phyloP scores from a whole-genome alignment of 2,888 invertebrate species.

The Acanthopleura granulata region DNA sequence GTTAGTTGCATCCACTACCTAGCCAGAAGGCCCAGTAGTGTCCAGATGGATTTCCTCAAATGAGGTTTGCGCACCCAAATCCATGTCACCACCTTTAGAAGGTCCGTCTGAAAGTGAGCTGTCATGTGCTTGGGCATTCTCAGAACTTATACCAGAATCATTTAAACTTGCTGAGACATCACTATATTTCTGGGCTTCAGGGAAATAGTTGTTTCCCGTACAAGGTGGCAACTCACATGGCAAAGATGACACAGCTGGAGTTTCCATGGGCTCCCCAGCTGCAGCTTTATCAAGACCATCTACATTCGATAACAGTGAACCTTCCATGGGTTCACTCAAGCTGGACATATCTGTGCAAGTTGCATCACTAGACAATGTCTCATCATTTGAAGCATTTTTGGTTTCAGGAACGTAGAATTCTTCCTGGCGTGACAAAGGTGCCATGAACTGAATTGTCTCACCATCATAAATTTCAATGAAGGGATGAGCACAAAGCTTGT shows the following conservation, averaged over 20 bases:
- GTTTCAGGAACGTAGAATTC: slow-evolving; percentile 71
- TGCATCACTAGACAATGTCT: neutral
- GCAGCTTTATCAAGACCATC: neutral
- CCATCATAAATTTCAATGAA: slow-evolving; percentile 70
- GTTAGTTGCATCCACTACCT: no score
- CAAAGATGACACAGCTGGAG: neutral
- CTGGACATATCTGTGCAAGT: neutral
- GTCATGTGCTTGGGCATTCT: neutral
- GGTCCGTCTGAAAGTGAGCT: neutral
- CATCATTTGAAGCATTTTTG: slow-evolving; percentile 30
- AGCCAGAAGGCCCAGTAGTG: neutral
- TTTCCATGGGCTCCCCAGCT: neutral
- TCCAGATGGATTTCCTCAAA: slow-evolving; percentile 41
- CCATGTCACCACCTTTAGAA: neutral
- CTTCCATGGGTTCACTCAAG: neutral
- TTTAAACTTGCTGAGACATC: neutral
- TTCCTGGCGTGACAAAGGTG: slow-evolving; percentile 70
- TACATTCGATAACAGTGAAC: neutral
- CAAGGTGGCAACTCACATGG: no score
- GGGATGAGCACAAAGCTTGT: slow-evolving; percentile 70
- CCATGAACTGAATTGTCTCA: slow-evolving; percentile 68
- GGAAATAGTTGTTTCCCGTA: neutral
- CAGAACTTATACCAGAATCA: slow-evolving; percentile 16
- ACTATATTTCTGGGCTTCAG: neutral
- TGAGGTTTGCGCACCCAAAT: slow-evolving; percentile 34